These are phyloP conservation scores for Eira barbara DNA, from an alignment of 2,113 vertebrate species.

Conservation along the genomic window DNA sequence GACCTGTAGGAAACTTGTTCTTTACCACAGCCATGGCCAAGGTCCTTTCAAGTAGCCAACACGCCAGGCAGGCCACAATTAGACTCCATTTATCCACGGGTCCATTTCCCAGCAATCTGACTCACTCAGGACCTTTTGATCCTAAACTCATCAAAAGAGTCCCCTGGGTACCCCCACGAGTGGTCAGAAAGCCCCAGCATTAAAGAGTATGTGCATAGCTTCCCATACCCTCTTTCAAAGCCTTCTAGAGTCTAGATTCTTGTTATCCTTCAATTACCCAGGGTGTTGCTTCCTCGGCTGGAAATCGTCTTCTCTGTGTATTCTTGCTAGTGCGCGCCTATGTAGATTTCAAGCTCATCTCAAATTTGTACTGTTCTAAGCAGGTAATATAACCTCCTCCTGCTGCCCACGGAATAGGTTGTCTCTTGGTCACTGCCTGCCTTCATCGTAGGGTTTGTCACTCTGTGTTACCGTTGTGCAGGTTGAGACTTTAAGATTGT, in stretches of 20 bases:
- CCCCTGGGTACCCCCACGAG: not conserved
- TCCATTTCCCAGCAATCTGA: constrained; percentile 54
- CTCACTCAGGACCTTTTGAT: constrained; percentile 51
- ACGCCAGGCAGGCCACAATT: not conserved
- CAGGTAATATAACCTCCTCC: too few relatives aligned
- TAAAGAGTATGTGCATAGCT: not conserved
- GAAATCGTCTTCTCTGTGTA: not conserved
- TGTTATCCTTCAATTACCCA: not conserved
- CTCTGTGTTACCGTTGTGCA: not conserved
- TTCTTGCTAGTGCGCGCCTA: not conserved
- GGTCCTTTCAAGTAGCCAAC: constrained; percentile 38
- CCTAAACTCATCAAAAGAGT: constrained; percentile 8
- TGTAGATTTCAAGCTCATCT: not conserved
- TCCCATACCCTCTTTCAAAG: not conserved
- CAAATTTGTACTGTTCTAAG: not conserved
- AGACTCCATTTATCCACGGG: constrained; percentile 24
- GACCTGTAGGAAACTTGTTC: not conserved
- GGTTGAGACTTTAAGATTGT: not conserved
- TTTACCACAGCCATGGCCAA: not conserved
- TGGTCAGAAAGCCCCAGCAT: not conserved
- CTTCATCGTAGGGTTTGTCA: not conserved
- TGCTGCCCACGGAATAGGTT: not conserved
- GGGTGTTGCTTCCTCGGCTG: not conserved
- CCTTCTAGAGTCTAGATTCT: not conserved
- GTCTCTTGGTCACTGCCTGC: not conserved